Evolutionary conservation across 2,797 vertebrate species (phyloP).

Genomic region (Phaenicophaeus curvirostris): DNA sequence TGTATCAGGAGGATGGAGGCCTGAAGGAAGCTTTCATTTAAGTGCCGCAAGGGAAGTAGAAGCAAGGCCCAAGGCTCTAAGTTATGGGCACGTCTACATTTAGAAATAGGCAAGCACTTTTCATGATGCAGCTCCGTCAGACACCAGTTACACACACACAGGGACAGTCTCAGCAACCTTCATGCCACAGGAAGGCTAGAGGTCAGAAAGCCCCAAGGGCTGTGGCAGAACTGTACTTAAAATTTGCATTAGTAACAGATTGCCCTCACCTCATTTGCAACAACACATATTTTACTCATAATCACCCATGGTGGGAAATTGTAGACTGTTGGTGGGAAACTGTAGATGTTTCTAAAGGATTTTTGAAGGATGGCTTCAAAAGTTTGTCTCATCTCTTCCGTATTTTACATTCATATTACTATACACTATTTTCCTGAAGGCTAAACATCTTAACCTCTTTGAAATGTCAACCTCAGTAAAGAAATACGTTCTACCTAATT

Average conservation of each 20-base stretch:
- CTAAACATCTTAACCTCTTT: conserved; percentile 25
- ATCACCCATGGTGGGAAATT: not conserved
- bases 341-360: not conserved
- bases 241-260: not conserved
- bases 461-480: conserved; percentile 28
- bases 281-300: not conserved
- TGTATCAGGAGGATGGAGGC: not conserved
- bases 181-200: rapidly evolving
- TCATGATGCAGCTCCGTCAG: not conserved
- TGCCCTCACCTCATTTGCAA: not conserved
- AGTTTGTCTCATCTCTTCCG: not conserved
- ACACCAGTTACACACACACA: not conserved
- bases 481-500: conserved; percentile 4
- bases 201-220: not conserved
- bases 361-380: not conserved
- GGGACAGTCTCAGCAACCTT: not conserved
- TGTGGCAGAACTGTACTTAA: not conserved
- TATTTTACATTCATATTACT: not conserved
- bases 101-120: not conserved
- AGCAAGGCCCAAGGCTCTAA: not conserved
- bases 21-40: not conserved
- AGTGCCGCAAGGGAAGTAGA: not conserved
- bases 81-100: not conserved
- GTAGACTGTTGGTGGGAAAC: not conserved
- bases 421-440: not conserved